Evolutionary conservation across 2,797 vertebrate genomes (phyloP), one percentile per base, ranked within the genome.

Genomic region (Avahi laniger): DNA sequence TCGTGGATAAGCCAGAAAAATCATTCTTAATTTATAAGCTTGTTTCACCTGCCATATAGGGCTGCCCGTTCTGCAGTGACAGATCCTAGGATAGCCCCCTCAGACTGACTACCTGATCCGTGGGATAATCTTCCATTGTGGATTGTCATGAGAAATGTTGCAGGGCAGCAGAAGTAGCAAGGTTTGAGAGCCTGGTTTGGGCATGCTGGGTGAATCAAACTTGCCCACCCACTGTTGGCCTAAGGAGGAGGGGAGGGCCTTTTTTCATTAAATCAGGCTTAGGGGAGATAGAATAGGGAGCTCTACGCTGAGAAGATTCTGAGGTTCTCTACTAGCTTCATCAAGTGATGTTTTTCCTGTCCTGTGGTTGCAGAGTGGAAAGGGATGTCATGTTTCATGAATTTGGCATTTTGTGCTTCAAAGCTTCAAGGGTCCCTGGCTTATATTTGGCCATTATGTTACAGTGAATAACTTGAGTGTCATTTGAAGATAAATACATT

Each of bases 11-110:
- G 67, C 35, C 82, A 65, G 69, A 80, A 76, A 82, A 95, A 78
- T 96, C 65, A 57, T 79, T 89, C 94, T 46, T 94, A 67, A 89
- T 90, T 94, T 96, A 93, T 98, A 97, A 96, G 11, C 28, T 79
- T 85, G 7, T 67, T 15, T 96, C 83, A 86, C 35, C 72, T 95
- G 28, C 52, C 17, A 72, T 63, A 46, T 63, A 84, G 41, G 41
- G 46, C 81, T 96, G 59, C 46, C 35, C 63, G 7, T 65, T 93
- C 38, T 87, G 12, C 18, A 79, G 46, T 95, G 48, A 84, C n/a
- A 65, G 65, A 76, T 92, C 73, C 86, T n/a, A 48, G 35, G 70
- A 65, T 90, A 26, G 38, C 28, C 13, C 18, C 41, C 35, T 7
- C 30, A 76, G 67, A 41, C 57, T 65, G 48, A 63, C 67, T 88